These are phyloP conservation scores for Paracentrotus lividus DNA, from an alignment of 53 echinoderm and acorn worm species.

Conservation along the genomic window DNA sequence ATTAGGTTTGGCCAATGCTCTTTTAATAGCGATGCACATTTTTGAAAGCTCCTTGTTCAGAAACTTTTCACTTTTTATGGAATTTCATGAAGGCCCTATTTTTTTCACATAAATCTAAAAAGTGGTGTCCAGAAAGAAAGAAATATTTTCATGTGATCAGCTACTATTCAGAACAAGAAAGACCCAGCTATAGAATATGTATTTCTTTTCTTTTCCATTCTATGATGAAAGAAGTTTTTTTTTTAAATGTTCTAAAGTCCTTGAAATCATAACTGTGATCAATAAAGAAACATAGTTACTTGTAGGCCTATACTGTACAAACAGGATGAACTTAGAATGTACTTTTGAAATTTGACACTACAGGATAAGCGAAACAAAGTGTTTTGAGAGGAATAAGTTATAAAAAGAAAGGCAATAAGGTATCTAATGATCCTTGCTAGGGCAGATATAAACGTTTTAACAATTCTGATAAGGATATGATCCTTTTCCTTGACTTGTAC, in stretches of 20 bases:
- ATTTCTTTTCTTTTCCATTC: not conserved
- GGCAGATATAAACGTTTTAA: conserved; percentile 18
- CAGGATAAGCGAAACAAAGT: not conserved
- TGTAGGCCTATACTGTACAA: not conserved
- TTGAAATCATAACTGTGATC: not conserved
- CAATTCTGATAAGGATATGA: conserved; percentile 5
- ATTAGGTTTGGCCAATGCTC: conserved; percentile 14
- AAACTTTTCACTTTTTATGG: not conserved
- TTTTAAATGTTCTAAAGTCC: too few species aligned
- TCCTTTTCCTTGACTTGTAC: not conserved
- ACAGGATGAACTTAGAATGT: conserved; percentile 14
- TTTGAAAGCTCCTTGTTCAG: not conserved
- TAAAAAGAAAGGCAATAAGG: not conserved
- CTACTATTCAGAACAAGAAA: not conserved
- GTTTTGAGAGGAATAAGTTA: not conserved
- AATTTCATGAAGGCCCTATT: not conserved
- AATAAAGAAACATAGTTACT: not conserved
- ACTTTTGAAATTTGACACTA: conserved; percentile 14
- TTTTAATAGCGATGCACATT: not conserved
- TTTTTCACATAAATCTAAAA: not conserved
- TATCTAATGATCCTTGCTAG: conserved; percentile 5
- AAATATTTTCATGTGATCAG: not conserved
- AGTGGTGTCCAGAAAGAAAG: not conserved
- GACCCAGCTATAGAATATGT: not conserved
- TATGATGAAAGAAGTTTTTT: not conserved